Percentiles rank a stretch among this genome's conserved stretches.
phyloP scores from a whole-genome alignment of 2,888 invertebrate species.

The Cantharis rustica region DNA sequence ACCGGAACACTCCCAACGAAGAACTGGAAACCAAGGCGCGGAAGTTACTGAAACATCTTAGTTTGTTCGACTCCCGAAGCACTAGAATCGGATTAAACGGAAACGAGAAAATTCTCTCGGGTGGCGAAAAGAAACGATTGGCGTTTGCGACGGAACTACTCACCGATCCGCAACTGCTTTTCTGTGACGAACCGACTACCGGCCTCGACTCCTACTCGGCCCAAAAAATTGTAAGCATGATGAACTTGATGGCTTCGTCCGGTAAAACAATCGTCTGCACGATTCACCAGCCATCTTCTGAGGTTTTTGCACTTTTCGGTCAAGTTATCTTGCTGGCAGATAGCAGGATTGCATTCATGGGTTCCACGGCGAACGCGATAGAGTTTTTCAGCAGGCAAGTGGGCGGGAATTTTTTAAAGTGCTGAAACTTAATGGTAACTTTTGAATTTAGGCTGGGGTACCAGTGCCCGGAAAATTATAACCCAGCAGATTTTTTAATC shows the following conservation, averaged over 20 bases:
- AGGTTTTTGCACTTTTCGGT: conserved; percentile 83
- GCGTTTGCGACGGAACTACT: conserved; percentile 93
- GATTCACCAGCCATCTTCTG: conserved; percentile 93
- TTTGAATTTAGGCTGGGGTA: conserved; percentile 66
- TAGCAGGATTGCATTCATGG: conserved; percentile 85
- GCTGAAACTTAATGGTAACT: background rate
- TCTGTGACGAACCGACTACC: conserved; percentile 96
- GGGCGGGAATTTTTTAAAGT: background rate
- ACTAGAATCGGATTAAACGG: conserved; percentile 78
- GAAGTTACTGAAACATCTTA: conserved; percentile 72
- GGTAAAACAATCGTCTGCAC: conserved; percentile 90
- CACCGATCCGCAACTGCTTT: conserved; percentile 88
- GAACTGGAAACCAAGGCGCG: conserved; percentile 71
- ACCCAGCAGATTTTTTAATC: conserved; percentile 90
- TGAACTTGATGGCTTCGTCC: conserved; percentile 71
- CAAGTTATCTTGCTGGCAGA: conserved; percentile 80
- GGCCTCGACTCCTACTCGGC: conserved; percentile 93
- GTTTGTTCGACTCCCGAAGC: conserved; percentile 70
- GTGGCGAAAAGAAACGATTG: conserved; percentile 90
- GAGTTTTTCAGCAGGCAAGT: conserved; percentile 71
- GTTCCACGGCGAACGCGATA: conserved; percentile 68
- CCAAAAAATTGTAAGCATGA: conserved; percentile 75
- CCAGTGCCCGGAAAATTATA: conserved; percentile 79
- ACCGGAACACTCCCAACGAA: conserved; percentile 64
- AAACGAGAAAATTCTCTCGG: conserved; percentile 81